Percentiles rank a stretch among this genome's conserved stretches.
phyloP scores from a whole-genome alignment of 2,797 vertebrate species.

The Chaetodon trifasciatus region DNA sequence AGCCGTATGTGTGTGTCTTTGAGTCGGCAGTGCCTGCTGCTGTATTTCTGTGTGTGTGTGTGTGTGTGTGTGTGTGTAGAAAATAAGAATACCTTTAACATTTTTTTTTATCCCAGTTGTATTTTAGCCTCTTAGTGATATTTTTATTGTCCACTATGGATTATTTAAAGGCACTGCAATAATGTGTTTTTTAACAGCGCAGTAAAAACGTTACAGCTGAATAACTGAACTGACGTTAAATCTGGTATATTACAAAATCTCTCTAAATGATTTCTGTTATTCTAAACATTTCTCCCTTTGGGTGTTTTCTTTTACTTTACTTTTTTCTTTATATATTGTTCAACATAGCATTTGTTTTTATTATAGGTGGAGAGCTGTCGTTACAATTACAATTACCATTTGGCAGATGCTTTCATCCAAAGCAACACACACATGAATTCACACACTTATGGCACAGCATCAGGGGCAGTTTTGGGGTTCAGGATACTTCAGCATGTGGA shows the following conservation, averaged over 20 bases:
- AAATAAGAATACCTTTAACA: neutral
- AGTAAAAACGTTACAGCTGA: neutral
- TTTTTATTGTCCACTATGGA: neutral
- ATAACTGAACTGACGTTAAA: neutral
- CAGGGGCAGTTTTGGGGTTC: no score
- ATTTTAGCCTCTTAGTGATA: neutral
- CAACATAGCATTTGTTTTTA: neutral
- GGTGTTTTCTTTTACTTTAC: neutral
- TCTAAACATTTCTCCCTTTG: neutral
- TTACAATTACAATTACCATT: no score
- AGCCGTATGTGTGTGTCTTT: constrained; percentile 23
- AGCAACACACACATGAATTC: no score
- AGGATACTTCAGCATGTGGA: no score
- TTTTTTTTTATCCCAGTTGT: no score
- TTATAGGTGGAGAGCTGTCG: no score
- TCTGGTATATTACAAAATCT: neutral
- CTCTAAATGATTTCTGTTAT: neutral
- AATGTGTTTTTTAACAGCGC: neutral
- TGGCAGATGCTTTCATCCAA: no score
- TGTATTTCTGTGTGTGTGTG: constrained; percentile 5
- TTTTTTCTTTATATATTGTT: neutral
- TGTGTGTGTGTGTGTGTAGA: neutral
- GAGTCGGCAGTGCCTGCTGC: neutral
- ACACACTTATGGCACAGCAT: no score
- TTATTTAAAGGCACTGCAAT: neutral